phyloP scores from a whole-genome alignment of 2,113 vertebrate genomes.

The Pangasianodon hypophthalmus region DNA sequence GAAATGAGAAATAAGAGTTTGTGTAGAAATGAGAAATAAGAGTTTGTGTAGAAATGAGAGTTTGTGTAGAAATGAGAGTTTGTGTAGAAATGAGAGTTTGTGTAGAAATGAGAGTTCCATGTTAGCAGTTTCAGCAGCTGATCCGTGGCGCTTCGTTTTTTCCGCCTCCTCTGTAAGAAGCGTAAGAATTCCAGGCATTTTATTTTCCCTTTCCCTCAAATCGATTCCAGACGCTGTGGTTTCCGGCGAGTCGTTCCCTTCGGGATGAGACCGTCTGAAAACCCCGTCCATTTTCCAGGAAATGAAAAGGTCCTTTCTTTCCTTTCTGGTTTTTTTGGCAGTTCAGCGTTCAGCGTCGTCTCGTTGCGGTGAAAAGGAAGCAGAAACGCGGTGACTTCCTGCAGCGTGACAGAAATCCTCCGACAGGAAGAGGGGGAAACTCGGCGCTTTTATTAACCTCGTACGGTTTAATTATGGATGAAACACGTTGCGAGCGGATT shows the following conservation, averaged over 20 bases:
- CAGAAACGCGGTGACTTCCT: constrained; percentile 44
- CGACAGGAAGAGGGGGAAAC: constrained; percentile 50
- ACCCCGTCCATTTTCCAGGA: constrained; percentile 54
- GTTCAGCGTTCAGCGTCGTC: not conserved
- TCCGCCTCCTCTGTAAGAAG: constrained; percentile 50
- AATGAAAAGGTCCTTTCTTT: constrained; percentile 53
- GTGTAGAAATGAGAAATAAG: not conserved
- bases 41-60: not conserved
- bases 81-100: not conserved
- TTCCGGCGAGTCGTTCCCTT: constrained; percentile 67
- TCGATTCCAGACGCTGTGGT: constrained; percentile 75
- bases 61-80: not conserved
- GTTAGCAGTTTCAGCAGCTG: not conserved
- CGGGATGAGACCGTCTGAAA: constrained; percentile 53
- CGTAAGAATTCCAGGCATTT: constrained; percentile 76
- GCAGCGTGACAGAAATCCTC: constrained; percentile 52
- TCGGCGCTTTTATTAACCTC: constrained; percentile 49
- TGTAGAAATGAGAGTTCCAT: not conserved
- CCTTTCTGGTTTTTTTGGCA: not conserved
- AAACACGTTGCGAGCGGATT: constrained; percentile 52
- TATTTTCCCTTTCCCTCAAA: constrained; percentile 76
- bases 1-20: not conserved
- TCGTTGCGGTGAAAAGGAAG: not conserved
- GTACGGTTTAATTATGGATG: constrained; percentile 54
- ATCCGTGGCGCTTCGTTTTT: constrained; percentile 56